Conservation (phyloP, 2,113 vertebrate genomes). For the Sinocyclocheilus rhinocerous region DNA sequence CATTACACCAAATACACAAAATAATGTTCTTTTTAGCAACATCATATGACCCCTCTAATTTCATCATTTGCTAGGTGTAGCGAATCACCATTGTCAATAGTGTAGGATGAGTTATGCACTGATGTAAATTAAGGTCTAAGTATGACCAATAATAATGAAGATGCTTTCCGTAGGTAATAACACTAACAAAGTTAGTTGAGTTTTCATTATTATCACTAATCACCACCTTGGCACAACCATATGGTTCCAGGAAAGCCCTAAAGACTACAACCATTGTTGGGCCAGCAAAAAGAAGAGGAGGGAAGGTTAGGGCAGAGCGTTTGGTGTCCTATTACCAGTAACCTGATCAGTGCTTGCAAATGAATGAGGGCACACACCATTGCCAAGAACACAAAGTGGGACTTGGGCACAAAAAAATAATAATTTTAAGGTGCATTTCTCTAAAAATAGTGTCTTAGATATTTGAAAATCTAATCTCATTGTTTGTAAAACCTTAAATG, state of each 20-base stretch:
- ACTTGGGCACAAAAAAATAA: neutral
- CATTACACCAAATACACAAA: too few species aligned
- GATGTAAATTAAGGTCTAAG: neutral
- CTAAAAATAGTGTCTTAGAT: neutral
- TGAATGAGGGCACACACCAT: slow-evolving; percentile 16
- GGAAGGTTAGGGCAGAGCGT: slow-evolving; percentile 50
- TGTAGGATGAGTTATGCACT: neutral
- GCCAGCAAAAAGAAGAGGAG: slow-evolving; percentile 27
- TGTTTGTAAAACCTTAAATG: neutral
- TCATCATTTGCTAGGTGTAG: neutral
- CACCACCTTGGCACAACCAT: slow-evolving; percentile 15
- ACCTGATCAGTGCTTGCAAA: slow-evolving; percentile 62
- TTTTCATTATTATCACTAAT: neutral
- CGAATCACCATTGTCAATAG: neutral
- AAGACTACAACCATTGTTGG: slow-evolving; percentile 32
- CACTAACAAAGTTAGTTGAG: neutral
- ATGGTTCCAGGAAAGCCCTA: slow-evolving; percentile 32
- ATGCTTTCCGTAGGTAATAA: neutral
- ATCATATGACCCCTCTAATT: neutral
- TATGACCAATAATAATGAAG: neutral
- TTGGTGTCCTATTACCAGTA: slow-evolving; percentile 69
- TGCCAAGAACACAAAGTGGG: slow-evolving; percentile 13
- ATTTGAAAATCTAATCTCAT: neutral
- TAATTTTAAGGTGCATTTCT: neutral
- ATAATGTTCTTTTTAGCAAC: too few species aligned